phyloP scores from a whole-genome alignment of 2,888 invertebrate species.

The Panorpa germanica region DNA sequence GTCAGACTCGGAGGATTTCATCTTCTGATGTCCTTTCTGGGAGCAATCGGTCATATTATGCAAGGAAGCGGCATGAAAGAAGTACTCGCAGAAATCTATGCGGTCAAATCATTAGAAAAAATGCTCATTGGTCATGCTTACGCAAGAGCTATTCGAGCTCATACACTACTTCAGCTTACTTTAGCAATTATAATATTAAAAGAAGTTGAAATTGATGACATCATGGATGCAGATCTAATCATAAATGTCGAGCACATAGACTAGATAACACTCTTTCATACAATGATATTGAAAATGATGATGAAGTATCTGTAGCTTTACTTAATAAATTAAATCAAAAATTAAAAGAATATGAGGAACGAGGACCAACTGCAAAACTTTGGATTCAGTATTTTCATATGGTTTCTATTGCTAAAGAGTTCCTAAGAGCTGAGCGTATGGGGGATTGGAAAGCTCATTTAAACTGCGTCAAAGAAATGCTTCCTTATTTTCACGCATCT shows the following conservation, averaged over 20 bases:
- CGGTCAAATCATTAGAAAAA: constrained; percentile 15
- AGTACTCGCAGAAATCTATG: constrained; percentile 15
- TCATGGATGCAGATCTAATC: too few relatives aligned
- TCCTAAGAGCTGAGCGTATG: constrained; percentile 20
- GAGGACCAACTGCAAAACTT: constrained; percentile 19
- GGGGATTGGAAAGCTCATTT: constrained; percentile 21
- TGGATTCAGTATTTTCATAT: constrained; percentile 19
- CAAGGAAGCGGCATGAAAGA: constrained; percentile 21
- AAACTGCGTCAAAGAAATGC: constrained; percentile 18
- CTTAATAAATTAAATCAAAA: constrained; percentile 16
- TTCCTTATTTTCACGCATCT: constrained; percentile 20
- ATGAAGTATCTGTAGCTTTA: constrained; percentile 16
- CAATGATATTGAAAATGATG: constrained; percentile 17
- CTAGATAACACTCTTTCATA: constrained; percentile 16
- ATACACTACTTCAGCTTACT: too few relatives aligned
- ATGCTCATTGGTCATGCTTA: constrained; percentile 17
- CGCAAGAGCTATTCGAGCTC: too few relatives aligned
- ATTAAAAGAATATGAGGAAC: constrained; percentile 15
- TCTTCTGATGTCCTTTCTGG: constrained; percentile 20
- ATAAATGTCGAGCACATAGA: too few relatives aligned
- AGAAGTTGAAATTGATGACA: too few relatives aligned
- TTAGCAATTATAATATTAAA: too few relatives aligned
- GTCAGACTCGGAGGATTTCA: constrained; percentile 13
- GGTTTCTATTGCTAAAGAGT: constrained; percentile 19
- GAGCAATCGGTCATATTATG: constrained; percentile 20